Conservation (phyloP, 2,113 vertebrate species). For the Etia nguti region DNA sequence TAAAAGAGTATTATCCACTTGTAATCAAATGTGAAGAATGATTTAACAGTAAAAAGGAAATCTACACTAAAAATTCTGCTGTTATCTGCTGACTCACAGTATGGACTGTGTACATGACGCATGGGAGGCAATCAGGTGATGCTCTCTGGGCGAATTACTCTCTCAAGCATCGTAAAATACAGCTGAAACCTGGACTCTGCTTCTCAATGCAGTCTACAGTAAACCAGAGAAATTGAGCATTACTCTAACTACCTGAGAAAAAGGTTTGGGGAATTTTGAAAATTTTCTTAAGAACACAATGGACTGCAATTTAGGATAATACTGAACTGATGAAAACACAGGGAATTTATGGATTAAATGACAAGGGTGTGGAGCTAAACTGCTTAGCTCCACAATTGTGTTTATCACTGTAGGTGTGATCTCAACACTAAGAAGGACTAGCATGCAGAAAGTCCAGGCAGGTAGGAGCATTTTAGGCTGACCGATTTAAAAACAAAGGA, state of each 20-base stretch:
- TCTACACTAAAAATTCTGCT: neutral
- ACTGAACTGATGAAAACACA: neutral
- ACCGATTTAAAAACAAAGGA: neutral
- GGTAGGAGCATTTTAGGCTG: neutral
- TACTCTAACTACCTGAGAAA: neutral
- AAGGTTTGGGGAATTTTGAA: neutral
- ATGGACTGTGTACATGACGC: neutral
- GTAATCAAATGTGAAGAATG: neutral
- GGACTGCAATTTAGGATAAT: neutral
- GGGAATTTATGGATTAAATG: neutral
- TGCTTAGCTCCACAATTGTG: neutral
- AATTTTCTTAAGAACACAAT: neutral
- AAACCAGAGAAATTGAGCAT: neutral
- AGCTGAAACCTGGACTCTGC: neutral
- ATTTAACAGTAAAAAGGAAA: neutral
- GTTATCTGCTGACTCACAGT: neutral
- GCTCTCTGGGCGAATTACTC: neutral
- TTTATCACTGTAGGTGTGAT: neutral
- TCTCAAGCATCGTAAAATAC: neutral
- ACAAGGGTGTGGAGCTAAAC: neutral
- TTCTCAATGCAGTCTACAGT: neutral
- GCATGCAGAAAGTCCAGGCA: neutral
- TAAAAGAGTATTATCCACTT: neutral
- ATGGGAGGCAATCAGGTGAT: neutral
- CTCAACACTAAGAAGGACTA: neutral